Percentiles rank a stretch among this genome's conserved stretches.
Conservation (phyloP, 2,888 invertebrate genomes). For the Eupithecia abbreviata region DNA sequence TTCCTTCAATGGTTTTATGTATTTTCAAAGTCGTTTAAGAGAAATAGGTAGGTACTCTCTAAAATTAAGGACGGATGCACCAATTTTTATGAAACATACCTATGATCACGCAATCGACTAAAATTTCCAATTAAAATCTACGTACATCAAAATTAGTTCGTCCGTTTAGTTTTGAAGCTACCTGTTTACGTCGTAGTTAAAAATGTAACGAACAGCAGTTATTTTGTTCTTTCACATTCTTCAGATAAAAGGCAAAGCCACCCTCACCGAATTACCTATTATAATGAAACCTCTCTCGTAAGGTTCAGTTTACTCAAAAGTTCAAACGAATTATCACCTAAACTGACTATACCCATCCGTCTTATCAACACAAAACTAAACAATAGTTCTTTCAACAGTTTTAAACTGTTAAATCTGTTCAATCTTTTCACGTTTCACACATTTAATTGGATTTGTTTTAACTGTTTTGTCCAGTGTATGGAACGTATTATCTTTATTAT, state of each 20-base stretch:
- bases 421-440: conserved; percentile 29
- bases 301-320: background rate
- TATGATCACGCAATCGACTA: background rate
- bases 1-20: too few species aligned
- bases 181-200: background rate
- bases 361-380: background rate
- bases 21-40: background rate
- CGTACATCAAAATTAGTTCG: background rate
- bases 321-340: conserved; percentile 21
- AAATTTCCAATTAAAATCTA: too few species aligned
- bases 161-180: background rate
- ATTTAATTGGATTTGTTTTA: conserved; percentile 30
- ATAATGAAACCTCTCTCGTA: background rate
- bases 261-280: background rate
- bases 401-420: conserved; percentile 5
- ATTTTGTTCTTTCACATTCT: background rate
- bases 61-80: background rate
- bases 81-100: background rate
- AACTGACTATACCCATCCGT: background rate
- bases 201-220: background rate
- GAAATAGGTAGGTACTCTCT: background rate
- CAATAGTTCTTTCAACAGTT: conserved; percentile 24
- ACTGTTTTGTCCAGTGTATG: background rate
- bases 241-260: background rate
- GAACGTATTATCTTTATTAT: background rate